phyloP scores from a whole-genome alignment of 2,888 invertebrate species.

The Callyntrura guangdongensis region DNA sequence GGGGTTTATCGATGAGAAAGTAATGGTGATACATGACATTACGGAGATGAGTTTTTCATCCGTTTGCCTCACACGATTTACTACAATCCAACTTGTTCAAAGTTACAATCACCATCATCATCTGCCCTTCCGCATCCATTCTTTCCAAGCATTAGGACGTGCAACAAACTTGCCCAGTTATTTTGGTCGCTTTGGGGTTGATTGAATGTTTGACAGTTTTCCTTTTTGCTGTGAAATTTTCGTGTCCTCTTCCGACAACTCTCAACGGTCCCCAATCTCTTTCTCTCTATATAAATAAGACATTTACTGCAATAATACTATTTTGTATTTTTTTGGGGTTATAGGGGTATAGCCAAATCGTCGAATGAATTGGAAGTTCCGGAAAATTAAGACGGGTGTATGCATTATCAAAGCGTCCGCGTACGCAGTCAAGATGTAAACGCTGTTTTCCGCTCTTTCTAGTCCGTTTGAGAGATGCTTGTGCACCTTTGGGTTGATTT shows the following conservation, averaged over 20 bases:
- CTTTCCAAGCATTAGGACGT: background rate
- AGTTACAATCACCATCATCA: background rate
- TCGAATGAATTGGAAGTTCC: conserved; percentile 47
- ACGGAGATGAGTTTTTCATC: background rate
- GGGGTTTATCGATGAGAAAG: background rate
- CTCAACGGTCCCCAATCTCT: background rate
- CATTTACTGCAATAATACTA: background rate
- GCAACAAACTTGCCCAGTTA: conserved; percentile 32
- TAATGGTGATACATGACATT: conserved; percentile 2
- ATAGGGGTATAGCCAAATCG: background rate
- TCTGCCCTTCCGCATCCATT: conserved; percentile 10
- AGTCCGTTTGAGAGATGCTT: background rate
- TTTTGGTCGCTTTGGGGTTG: conserved; percentile 5
- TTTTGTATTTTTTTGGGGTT: background rate
- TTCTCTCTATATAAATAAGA: background rate
- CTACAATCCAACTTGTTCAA: conserved; percentile 15
- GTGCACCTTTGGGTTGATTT: background rate
- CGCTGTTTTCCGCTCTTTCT: background rate
- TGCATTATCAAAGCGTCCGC: background rate
- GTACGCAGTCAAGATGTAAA: conserved; percentile 9
- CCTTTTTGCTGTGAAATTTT: conserved; percentile 4
- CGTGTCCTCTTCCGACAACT: background rate
- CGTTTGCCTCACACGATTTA: background rate
- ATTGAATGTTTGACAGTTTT: conserved; percentile 55
- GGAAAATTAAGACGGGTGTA: conserved; percentile 37